Evolutionary conservation across 2,797 vertebrate species (phyloP), one percentile per base, ranked within the genome.

Genomic region (Balearica regulorum): DNA sequence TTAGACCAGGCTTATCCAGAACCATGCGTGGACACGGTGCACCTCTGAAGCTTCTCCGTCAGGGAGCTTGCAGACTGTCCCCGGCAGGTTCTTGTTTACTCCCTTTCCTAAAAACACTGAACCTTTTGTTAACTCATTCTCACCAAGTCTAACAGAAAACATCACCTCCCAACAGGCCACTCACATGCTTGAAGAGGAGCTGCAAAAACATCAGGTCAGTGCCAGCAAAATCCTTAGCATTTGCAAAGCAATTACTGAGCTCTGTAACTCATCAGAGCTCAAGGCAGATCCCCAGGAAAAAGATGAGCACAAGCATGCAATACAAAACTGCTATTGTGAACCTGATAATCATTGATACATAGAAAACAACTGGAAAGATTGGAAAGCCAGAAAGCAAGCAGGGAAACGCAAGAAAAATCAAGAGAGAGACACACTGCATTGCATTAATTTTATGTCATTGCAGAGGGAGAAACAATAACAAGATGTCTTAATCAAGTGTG

Each of bases 261-360:
- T 82, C 89, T 70, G 75, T 66, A 95, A 94, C 70, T 89, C 86
- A 80, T 89, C 90, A 77, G 55, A 84, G 61, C 53, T 88, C 53
- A 41, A 73, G 78, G 78, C 78, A 83, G 49, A 89, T 85, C 71
- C 70, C 58, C 66, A 39, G 83, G 77, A 96, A 90, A 87, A 85
- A 78, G 64, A 51, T 65, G 95, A 94, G 64, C 69, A 88, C 5
- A 5, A 39, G 78, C 61, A 64, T 87, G 35, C 75, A 73, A 71
- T 43, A 92, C 46, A 93, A 61, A 91, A 49, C 70, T 77, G 58
- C 65, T 71, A 5, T 2, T 88, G 62, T 78, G 79, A 93, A 71
- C 81, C 69, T 51, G 80, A 57, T 83, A 70, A 71, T 54, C 53
- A 33, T 3, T 93, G 93, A 89, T 25, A 87, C 25, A 53, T 6